Base-by-base conservation (phyloP, 2,797 vertebrate genomes). In the Pangasius mekongensis region DNA sequence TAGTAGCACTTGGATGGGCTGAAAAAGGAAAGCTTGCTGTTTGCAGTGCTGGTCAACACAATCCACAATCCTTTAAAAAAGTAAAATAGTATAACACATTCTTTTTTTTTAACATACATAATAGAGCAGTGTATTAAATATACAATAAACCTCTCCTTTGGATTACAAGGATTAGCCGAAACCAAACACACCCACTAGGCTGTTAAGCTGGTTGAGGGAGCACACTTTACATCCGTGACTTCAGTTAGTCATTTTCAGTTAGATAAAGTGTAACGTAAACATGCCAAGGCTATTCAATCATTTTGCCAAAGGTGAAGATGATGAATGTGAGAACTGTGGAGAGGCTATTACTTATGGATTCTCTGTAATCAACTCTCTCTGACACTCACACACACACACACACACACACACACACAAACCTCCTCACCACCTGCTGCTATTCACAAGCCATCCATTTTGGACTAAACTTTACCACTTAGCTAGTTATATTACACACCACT, bases 171-270 rank as follows among this genome's bases (percentile, higher is more conserved):
- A 87, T 91, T 90, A 86, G 18, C 11, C 33, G 4, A 30, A 73
- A 60, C 33, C 74, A 84, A 81, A 88, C 85, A 86, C 62, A 83
- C 84, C 69, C 84, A 86, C 52, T 20, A 80, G 82, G 83, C 64
- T 84, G 83, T n/a, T 14, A 6, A 69, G 64, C 88, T 89, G 90
- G 91, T 91, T 89, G 49, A 84, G 83, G 73, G 27, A 86, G 87
- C 77, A 76, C 80, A 56, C 84, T 24, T 10, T 39, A 85, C 33
- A 76, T 11, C 54, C 9, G 27, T n/a, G 2, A 47, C 24, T 85
- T 47, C 7, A 4, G 14, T 86, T 60, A 18, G 69, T 20, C 69
- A 62, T 86, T 86, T 85, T 78, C 66, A 85, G 60, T 67, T 47
- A 11, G 24, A 43, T 33, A 67, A 67, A 85, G 52, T 39, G 49